Base-by-base conservation (phyloP, 2,113 vertebrate genomes). In the Emydura subglobosa region DNA sequence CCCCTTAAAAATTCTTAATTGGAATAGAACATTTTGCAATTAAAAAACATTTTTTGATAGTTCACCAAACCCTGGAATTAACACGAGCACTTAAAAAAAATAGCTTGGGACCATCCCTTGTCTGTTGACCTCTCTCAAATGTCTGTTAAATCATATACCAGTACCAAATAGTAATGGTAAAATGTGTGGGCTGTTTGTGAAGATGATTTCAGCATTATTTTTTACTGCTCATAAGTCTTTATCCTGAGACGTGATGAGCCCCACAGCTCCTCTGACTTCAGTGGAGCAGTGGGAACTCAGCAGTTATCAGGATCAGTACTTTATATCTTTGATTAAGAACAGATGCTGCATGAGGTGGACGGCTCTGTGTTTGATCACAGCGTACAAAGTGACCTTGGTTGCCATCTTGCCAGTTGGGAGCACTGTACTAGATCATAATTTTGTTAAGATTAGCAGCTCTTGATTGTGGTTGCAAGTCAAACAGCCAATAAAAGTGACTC, bases 281-380 rank as follows among this genome's bases (percentile, higher is more conserved):
- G 2, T 47, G 86, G 84, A 94, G 47, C 29, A 12, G 3, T 1
- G 24, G 86, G n/a, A 21, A 84, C 82, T 49, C 0, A 0, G 24
- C 86, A 84, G 49, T 79, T 1, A 22, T 84, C 0, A 1, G 10
- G n/a, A 5, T 27, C 39, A 34, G 85, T 49, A 49, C 44, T 82
- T n/a, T 4, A 39, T 39, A 7, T 78, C 42, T 47, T 78, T 44
- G 47, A 27, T 55, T 50, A 91, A 59, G 39, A 91, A 89, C 7
- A 25, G 25, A 51, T 5, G 2, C 8, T 59, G 0, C 0, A 29
- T 12, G 55, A 29, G 25, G 53, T 0, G 1, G 90, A 79, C 59
- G 74, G 83, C 39, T 78, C 74, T 47, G 74, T 44, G 42, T 78
- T 78, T 27, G 42, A 13, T 78, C 42, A 47, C 31, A n/a, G n/a